Evolutionary conservation across 2,888 invertebrate genomes (phyloP).

Genomic region (Xestobium rufovillosum): DNA sequence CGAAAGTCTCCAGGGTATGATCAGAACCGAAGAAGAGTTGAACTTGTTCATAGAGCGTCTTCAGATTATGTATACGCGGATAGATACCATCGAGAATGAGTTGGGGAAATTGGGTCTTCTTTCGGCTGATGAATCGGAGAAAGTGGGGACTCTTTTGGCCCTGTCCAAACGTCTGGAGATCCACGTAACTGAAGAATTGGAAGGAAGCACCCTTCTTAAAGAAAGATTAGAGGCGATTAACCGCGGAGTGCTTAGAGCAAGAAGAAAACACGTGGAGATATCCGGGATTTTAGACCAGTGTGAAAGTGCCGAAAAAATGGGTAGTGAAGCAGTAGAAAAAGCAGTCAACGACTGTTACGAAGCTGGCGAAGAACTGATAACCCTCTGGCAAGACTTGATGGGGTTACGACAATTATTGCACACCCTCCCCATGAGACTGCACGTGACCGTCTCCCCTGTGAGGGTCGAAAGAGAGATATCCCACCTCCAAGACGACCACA

Average conservation of each 20-base stretch:
- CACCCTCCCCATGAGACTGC: conserved; percentile 65
- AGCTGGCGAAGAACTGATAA: conserved; percentile 59
- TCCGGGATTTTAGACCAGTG: conserved; percentile 60
- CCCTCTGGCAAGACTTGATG: conserved; percentile 74
- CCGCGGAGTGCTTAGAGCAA: conserved; percentile 60
- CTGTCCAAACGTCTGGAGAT: conserved; percentile 65
- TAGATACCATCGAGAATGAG: conserved; percentile 74
- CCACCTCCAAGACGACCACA: conserved; percentile 64
- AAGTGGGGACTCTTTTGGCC: conserved; percentile 62
- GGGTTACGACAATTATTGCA: conserved; percentile 67
- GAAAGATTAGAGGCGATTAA: conserved; percentile 68
- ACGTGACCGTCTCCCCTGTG: conserved; percentile 66
- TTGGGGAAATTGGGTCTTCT: conserved; percentile 67
- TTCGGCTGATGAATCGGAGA: conserved; percentile 68
- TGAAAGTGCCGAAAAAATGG: conserved; percentile 63
- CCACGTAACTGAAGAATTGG: conserved; percentile 69
- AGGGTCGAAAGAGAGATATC: conserved; percentile 71
- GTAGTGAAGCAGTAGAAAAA: conserved; percentile 69
- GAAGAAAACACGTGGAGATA: conserved; percentile 59
- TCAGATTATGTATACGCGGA: conserved; percentile 66
- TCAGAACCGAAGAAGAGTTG: conserved; percentile 77
- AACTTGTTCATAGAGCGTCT: conserved; percentile 73
- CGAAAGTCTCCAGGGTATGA: conserved; percentile 66
- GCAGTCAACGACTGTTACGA: conserved; percentile 66
- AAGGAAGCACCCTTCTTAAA: conserved; percentile 64